Base-by-base conservation (phyloP, 2,888 invertebrate species). In the Cephus spinipes region DNA sequence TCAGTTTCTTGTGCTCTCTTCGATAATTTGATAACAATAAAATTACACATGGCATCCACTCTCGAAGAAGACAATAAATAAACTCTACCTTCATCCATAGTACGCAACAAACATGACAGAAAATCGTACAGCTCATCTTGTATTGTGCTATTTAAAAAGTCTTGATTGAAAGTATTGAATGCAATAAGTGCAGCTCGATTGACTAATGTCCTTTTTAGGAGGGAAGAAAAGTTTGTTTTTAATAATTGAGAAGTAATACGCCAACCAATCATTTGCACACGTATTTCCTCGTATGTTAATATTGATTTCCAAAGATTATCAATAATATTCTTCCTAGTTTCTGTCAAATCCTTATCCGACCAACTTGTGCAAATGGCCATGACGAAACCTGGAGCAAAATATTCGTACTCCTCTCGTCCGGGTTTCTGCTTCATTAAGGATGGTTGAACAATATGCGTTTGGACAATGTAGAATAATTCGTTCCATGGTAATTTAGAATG, bases 361-460 rank as follows among this genome's bases (percentile, higher is more conserved):
- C 31, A 31, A 55, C 23, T 73, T 36, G 55, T 32, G 15, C 35
- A 74, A 73, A 71, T 74, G 4, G 79, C 76, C n/a, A 85, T 78
- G 68, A 88, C 77, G 36, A 88, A 85, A 79, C 83, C 83, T 3
- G 87, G 80, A 0, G 82, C 82, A 0, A 84, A 82, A 1, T 81
- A 69, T 85, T 91, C 89, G 71, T 90, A 91, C 31, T 87, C 79
- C 78, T 89, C 88, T 73, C 85, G 87, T 4, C 89, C 90, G 0
- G 90, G 89, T 35, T 85, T 81, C 75, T 83, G 78, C 73, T 88
- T 89, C 30, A 91, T 69, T 74, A 81, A 31, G 11, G 79, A 76
- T 1, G 79, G 34, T 11, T 79, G 68, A 6, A 77, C 78, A 34
- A 90, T 81, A 78, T 91, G 89, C 4, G 75, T 77, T 23, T 81